Evolutionary conservation across 2,113 vertebrate genomes (phyloP).

Genomic region (Tachysurus fulvidraco): DNA sequence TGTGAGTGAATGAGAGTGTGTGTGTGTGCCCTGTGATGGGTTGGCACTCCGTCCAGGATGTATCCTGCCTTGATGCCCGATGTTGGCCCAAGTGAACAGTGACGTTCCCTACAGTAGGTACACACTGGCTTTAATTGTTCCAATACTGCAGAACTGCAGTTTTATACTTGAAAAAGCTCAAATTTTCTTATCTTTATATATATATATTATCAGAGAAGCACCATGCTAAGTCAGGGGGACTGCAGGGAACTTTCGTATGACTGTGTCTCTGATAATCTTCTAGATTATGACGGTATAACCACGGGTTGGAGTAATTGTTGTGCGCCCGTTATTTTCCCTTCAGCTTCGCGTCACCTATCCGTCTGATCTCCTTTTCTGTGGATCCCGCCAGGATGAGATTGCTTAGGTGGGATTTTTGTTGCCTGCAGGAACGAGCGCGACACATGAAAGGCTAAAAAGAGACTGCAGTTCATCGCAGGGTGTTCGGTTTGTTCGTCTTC

Average conservation of each 20-base stretch:
- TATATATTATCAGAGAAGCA: neutral
- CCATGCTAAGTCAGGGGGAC: neutral
- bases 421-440: constrained; percentile 76
- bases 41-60: too few species aligned
- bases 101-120: neutral
- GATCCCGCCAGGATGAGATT: constrained; percentile 74
- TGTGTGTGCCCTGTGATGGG: too few species aligned
- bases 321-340: constrained; percentile 58
- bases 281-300: constrained; percentile 70
- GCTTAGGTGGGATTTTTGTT: constrained; percentile 84
- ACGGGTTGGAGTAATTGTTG: constrained; percentile 72
- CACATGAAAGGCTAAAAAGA: constrained; percentile 87
- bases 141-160: neutral
- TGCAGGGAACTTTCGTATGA: constrained; percentile 58
- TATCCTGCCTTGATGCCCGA: too few species aligned
- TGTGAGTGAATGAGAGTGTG: too few species aligned
- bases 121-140: neutral
- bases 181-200: neutral
- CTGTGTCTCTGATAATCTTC: constrained; percentile 70
- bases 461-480: constrained; percentile 87
- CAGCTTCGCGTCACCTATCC: constrained; percentile 66
- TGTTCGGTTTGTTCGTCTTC: constrained; percentile 86
- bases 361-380: constrained; percentile 51
- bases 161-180: neutral
- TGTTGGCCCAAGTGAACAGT: neutral